Percentiles rank a stretch among this genome's conserved stretches.
Conservation (phyloP, 2,888 invertebrate genomes). For the Podabrus alpinus region DNA sequence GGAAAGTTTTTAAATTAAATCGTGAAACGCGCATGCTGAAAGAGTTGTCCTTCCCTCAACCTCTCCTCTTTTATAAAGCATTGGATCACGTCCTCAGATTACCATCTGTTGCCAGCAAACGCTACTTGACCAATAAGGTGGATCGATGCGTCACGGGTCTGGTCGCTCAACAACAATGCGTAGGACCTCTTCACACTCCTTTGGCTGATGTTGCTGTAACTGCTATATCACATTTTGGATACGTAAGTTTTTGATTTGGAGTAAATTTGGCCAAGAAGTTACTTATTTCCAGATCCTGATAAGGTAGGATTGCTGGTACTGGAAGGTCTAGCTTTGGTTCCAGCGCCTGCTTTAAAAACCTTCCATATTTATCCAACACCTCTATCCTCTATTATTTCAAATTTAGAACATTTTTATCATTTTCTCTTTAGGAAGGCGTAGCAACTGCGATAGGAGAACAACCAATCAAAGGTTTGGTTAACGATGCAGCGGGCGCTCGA, state of each 20-base stretch:
- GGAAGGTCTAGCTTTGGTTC: too few relatives aligned
- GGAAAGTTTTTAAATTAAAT: conserved; percentile 65
- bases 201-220: conserved; percentile 92
- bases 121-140: conserved; percentile 94
- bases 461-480: conserved; percentile 88
- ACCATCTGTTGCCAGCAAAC: conserved; percentile 91
- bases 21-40: conserved; percentile 44
- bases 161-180: conserved; percentile 97
- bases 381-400: too few relatives aligned
- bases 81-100: conserved; percentile 81
- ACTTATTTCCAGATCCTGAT: too few relatives aligned
- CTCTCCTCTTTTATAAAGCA: conserved; percentile 69
- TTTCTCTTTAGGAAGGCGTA: conserved; percentile 66
- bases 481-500: conserved; percentile 85
- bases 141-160: conserved; percentile 94
- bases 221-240: conserved; percentile 82
- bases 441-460: conserved; percentile 97
- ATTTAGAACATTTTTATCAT: not conserved
- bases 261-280: too few relatives aligned
- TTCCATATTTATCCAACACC: too few relatives aligned
- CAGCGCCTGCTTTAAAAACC: too few relatives aligned
- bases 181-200: conserved; percentile 95
- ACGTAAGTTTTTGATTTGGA: conserved; percentile 53
- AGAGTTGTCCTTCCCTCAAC: conserved; percentile 52
- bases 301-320: too few relatives aligned